Conservation (phyloP, 2,797 vertebrate species). For the Enteromius argenteus region DNA sequence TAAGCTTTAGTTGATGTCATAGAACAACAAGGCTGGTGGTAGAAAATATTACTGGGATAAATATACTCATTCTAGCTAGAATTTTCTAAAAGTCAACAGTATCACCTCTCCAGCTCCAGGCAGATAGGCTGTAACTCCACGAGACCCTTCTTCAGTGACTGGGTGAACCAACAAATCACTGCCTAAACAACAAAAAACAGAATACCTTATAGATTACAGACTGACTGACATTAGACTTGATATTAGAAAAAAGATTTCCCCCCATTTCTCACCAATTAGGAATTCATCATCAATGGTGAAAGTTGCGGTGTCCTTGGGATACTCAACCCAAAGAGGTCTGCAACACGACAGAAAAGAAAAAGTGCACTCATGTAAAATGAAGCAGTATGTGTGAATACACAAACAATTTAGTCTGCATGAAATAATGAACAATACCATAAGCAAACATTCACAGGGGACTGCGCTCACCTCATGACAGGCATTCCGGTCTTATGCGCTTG, state of each 20-base stretch:
- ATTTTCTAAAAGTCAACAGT: background rate
- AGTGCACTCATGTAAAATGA: background rate
- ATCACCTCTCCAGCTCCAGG: constrained; percentile 88
- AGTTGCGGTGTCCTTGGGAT: constrained; percentile 77
- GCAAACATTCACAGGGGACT: background rate
- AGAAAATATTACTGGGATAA: background rate
- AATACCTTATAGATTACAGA: background rate
- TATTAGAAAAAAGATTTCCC: background rate
- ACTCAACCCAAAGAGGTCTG: constrained; percentile 83
- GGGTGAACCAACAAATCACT: constrained; percentile 88
- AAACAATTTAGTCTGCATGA: background rate
- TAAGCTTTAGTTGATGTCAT: constrained; percentile 2
- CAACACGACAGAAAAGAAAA: background rate
- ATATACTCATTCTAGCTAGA: background rate
- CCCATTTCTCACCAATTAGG: constrained; percentile 73
- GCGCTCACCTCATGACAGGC: constrained; percentile 88
- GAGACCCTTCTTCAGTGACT: constrained; percentile 86
- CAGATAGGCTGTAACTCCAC: constrained; percentile 88
- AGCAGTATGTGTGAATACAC: background rate
- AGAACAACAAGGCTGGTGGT: background rate
- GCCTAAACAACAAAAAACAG: constrained; percentile 73
- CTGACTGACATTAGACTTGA: background rate
- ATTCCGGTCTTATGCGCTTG: constrained; percentile 79
- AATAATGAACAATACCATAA: background rate
- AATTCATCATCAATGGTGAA: constrained; percentile 82